These are phyloP conservation scores for Pangasius larnaudii DNA, from an alignment of 2,797 vertebrate genomes.

Conservation along the genomic window DNA sequence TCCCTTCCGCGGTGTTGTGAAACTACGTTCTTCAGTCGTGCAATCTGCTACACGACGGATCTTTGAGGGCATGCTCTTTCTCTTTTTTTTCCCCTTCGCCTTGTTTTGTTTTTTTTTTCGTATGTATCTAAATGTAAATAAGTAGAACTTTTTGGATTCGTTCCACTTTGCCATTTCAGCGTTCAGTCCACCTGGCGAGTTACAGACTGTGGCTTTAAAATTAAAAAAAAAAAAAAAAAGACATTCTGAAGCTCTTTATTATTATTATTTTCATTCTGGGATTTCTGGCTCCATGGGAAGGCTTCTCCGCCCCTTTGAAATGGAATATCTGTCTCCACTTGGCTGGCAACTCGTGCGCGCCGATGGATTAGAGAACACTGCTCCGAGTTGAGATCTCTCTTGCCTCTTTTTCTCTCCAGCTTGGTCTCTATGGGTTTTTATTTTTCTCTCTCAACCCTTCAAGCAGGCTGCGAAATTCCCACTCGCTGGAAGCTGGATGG, in stretches of 20 bases:
- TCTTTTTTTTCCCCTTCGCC: slow-evolving; percentile 21
- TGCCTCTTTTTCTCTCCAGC: slow-evolving; percentile 29
- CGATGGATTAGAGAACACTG: slow-evolving; percentile 51
- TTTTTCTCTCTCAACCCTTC: background rate
- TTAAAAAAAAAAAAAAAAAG: slow-evolving; percentile 13
- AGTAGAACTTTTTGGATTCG: slow-evolving; percentile 57
- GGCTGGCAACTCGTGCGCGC: slow-evolving; percentile 44
- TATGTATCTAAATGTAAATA: slow-evolving; percentile 56
- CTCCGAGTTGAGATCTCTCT: slow-evolving; percentile 52
- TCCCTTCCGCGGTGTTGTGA: slow-evolving; percentile 10
- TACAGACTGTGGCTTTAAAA: slow-evolving; percentile 28
- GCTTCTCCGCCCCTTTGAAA: slow-evolving; percentile 51
- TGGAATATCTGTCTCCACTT: slow-evolving; percentile 63
- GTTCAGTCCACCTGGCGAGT: slow-evolving; percentile 32
- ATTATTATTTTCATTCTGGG: slow-evolving; percentile 41
- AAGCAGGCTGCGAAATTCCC: slow-evolving; percentile 50
- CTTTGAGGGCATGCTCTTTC: slow-evolving; percentile 48
- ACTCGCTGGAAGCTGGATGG: slow-evolving; percentile 51
- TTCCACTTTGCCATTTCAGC: slow-evolving; percentile 36
- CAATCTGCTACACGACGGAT: slow-evolving; percentile 55
- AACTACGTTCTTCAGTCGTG: slow-evolving; percentile 31
- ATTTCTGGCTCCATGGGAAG: slow-evolving; percentile 36
- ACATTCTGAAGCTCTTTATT: slow-evolving; percentile 36
- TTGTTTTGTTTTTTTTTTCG: slow-evolving; percentile 27
- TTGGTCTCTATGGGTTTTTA: slow-evolving; percentile 32